These are phyloP conservation scores for Aselliscus stoliczkanus DNA, from an alignment of 2,797 vertebrate genomes.

Conservation along the genomic window DNA sequence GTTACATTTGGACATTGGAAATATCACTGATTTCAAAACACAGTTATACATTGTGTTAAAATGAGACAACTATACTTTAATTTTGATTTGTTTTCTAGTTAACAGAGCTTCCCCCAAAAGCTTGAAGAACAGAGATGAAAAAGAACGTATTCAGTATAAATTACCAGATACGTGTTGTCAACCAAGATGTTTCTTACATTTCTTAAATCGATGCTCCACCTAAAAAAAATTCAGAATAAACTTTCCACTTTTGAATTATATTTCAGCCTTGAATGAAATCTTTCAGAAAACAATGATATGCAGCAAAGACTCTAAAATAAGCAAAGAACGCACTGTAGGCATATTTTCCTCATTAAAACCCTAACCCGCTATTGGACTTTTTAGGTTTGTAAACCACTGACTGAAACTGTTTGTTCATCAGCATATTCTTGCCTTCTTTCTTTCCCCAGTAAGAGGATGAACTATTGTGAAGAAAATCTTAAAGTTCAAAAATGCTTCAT, in stretches of 20 bases:
- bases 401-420: not conserved
- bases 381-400: not conserved
- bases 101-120: not conserved
- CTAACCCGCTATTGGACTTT: not conserved
- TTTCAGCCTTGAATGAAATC: not conserved
- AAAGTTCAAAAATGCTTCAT: conserved; percentile 71
- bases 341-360: conserved; percentile 6
- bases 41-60: not conserved
- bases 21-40: not conserved
- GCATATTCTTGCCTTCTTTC: conserved; percentile 24
- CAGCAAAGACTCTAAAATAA: not conserved
- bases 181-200: not conserved
- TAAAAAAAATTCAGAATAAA: not conserved
- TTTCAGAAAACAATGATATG: not conserved
- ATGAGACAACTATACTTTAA: not conserved
- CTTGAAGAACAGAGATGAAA: not conserved
- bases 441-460: conserved; percentile 51
- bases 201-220: not conserved
- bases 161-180: not conserved
- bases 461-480: conserved; percentile 63
- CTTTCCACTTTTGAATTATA: not conserved
- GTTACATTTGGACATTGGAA: not conserved
- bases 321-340: not conserved
- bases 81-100: not conserved
- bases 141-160: not conserved